Conservation (phyloP, 2,888 invertebrate species). For the Psococerastis gibbosa region DNA sequence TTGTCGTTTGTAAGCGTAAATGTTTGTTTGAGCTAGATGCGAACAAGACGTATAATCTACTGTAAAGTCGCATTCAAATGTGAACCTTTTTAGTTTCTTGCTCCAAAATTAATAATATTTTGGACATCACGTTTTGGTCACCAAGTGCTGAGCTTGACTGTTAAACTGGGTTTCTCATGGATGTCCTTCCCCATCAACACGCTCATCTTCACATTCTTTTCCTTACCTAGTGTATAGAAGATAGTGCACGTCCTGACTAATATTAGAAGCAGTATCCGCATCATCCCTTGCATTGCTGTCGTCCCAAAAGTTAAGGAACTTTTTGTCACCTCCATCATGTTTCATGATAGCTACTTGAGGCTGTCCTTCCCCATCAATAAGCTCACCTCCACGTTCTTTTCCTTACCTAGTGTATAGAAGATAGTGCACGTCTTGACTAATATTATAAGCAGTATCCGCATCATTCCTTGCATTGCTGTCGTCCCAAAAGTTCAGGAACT, state of each 20-base stretch:
- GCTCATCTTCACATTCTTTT: too few relatives aligned
- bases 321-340: constrained; percentile 17
- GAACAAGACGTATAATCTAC: too few relatives aligned
- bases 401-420: constrained; percentile 16
- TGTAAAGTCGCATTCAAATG: too few relatives aligned
- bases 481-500: constrained; percentile 1
- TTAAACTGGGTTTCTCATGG: too few relatives aligned
- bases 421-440: constrained; percentile 14
- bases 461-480: not conserved
- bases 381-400: too few relatives aligned
- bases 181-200: too few relatives aligned
- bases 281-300: not conserved
- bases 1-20: too few relatives aligned
- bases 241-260: constrained; percentile 14
- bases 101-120: not conserved
- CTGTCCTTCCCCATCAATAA: constrained; percentile 24
- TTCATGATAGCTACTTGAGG: constrained; percentile 26
- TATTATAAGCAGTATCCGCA: not conserved
- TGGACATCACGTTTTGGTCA: too few relatives aligned
- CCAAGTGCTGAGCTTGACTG: too few relatives aligned
- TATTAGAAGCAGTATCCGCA: not conserved
- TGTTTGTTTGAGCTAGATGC: too few relatives aligned
- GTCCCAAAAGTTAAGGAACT: constrained; percentile 1
- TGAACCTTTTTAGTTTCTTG: not conserved
- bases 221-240: constrained; percentile 16